Evolutionary conservation across 2,888 invertebrate species (phyloP), one percentile per base, ranked within the genome.

Genomic region (Lymantria monacha): DNA sequence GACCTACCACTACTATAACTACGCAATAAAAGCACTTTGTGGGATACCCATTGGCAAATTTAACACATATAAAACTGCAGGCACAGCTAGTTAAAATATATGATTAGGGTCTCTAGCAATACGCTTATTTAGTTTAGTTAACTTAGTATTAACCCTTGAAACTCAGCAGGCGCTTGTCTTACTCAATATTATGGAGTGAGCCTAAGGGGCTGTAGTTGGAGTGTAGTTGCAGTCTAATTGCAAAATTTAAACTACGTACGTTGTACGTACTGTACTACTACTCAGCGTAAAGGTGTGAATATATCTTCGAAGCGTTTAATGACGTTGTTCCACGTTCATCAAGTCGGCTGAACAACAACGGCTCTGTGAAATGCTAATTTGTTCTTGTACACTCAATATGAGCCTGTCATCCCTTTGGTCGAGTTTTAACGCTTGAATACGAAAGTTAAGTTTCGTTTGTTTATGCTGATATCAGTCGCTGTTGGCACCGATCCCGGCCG

Each of bases 321-420:
- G 80, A 85, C 82, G 74, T 76, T 81, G 87, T 87, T 83, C 80
- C 68, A 61, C 76, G 79, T 87, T 87, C 83, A 89, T 89, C 88
- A 88, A 87, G 78, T 77, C 79, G 69, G 68, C 76, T 72, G 74
- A 70, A 74, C 53, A 53, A 71, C 83, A 79, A 74, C 83, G 72
- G 73, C 81, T 81, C 87, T 87, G 75, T 90, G 86, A 86, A 79
- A 90, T 91, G 91, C 87, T 86, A 90, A 91, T 91, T 82, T 77
- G 72, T 78, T 74, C 75, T 77, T 74, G 81, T 80, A 83, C 81
- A 82, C 71, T 76, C 89, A 87, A 91, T 90, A 89, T 87, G 74
- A 70, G 76, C 77, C 68, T 79, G 83, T 63, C 71, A 77, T 73
- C 76, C 79, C 79, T 79, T 81, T 76, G 72, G 67, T 73, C 75